Conservation (phyloP, 2,888 invertebrate genomes). For the Amphipyra berbera region DNA sequence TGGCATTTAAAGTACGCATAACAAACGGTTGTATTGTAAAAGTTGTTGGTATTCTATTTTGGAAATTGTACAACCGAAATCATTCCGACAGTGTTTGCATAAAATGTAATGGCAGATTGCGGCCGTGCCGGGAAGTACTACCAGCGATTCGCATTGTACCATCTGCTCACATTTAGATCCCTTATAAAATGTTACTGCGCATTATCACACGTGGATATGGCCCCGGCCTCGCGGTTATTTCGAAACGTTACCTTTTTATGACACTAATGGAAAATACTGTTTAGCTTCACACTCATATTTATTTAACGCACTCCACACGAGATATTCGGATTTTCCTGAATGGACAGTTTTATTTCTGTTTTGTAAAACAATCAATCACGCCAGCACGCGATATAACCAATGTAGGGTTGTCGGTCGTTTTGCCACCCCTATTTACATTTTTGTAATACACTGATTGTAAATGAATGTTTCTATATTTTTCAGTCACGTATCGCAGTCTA, state of each 20-base stretch:
- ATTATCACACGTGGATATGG: constrained; percentile 87
- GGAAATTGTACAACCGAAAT: constrained; percentile 79
- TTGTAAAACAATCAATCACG: constrained; percentile 54
- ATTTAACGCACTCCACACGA: constrained; percentile 70
- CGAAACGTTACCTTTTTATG: constrained; percentile 85
- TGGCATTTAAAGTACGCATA: constrained; percentile 42
- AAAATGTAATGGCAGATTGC: constrained; percentile 88
- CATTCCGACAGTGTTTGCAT: constrained; percentile 84
- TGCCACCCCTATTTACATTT: constrained; percentile 46
- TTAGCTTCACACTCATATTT: constrained; percentile 78
- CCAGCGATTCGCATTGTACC: constrained; percentile 85
- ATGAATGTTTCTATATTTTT: constrained; percentile 35
- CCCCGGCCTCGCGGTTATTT: constrained; percentile 81
- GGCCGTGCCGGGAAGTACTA: constrained; percentile 81
- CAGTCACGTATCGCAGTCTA: constrained; percentile 15
- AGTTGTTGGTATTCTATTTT: constrained; percentile 65
- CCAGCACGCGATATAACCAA: constrained; percentile 34
- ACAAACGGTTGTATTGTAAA: constrained; percentile 50
- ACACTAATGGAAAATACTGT: constrained; percentile 87
- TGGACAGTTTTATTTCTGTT: constrained; percentile 48
- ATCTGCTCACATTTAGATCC: constrained; percentile 88
- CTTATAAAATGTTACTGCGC: constrained; percentile 89
- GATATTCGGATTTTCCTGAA: constrained; percentile 54
- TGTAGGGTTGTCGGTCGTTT: constrained; percentile 38
- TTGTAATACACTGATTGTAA: constrained; percentile 40